phyloP scores from a whole-genome alignment of 2,888 invertebrate species.

The Catonia carolina region DNA sequence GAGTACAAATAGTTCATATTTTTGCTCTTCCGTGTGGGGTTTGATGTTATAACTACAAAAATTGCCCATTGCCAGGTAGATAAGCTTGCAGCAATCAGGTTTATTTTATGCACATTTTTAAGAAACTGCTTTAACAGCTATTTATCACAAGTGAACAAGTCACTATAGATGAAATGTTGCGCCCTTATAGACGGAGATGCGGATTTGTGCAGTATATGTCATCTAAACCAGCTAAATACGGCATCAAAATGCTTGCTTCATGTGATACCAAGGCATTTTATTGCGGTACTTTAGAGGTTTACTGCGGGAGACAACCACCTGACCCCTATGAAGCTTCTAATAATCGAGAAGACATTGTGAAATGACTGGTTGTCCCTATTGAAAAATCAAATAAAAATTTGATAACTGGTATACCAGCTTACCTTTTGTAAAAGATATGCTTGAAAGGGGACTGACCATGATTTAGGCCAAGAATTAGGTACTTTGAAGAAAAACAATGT shows the following conservation, averaged over 20 bases:
- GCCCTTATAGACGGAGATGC: neutral
- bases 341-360: too few species aligned
- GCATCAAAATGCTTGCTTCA: neutral
- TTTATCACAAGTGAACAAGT: too few species aligned
- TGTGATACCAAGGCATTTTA: neutral
- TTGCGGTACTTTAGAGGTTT: neutral
- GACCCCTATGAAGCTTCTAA: too few species aligned
- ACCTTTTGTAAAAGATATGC: conserved; percentile 11
- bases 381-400: too few species aligned
- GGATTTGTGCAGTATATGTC: neutral
- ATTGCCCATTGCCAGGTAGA: conserved; percentile 31
- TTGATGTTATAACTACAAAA: conserved; percentile 11
- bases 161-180: neutral
- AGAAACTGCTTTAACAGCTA: conserved; percentile 33
- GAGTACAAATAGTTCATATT: conserved; percentile 1
- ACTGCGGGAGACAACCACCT: too few species aligned
- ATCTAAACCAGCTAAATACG: neutral
- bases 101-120: conserved; percentile 29
- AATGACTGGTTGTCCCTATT: too few species aligned
- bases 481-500: conserved; percentile 21
- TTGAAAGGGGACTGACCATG: conserved; percentile 19
- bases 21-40: neutral
- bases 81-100: conserved; percentile 33
- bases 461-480: too few species aligned
- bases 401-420: conserved; percentile 16